Base-by-base conservation (phyloP, 1,140 invertebrate species). In the Nasonia giraulti region DNA sequence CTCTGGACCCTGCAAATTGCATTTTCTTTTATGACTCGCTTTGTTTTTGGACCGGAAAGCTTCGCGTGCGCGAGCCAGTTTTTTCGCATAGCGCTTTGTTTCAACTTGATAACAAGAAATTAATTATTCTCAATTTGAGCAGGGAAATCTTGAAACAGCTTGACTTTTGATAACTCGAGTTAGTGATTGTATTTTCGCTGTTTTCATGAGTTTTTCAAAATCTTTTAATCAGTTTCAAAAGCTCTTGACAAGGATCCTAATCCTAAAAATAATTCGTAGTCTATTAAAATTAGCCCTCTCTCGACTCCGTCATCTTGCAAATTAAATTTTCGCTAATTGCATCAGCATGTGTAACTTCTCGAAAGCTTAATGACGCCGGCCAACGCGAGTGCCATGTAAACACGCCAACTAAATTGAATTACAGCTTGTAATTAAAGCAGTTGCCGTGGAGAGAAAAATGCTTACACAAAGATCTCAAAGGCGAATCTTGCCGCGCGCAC, bases 1-100 rank as follows among this genome's bases (percentile, higher is more conserved):
- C 66, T 31, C 33, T 62, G 66, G 40, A 83, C 14, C 66, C 68
- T 84, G 68, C 68, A 79, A 84, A 79, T 84, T 73, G 20, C 44
- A 23, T 79, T 84, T 79, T 73, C 37, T 69, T 77, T 77, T 47
- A 77, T 33, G 37, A 69, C 11, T 5, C 17, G n/a, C 74, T 83
- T 83, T 83, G 37, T 62, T 83, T 82, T 82, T 20, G 11, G 33
- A 44, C 17, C 37, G 69, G 55, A 75, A 47, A 55, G 31, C 20
- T 76, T 12, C 44, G 33, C 55, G 37, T 37, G 37, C n/a, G 81
- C 37, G 31, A 37, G 2, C 40, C 37, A 55, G 62, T 33, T 82
- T 75, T 62, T 82, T 44, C 62, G 1, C n/a, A 37, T 76, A 0
- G 1, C 20, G 5, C 37, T 11, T 7, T 31, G 20, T 8, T 82